These are phyloP conservation scores for Schrankia costaestrigalis DNA, from an alignment of 2,888 invertebrate species.

Conservation along the genomic window DNA sequence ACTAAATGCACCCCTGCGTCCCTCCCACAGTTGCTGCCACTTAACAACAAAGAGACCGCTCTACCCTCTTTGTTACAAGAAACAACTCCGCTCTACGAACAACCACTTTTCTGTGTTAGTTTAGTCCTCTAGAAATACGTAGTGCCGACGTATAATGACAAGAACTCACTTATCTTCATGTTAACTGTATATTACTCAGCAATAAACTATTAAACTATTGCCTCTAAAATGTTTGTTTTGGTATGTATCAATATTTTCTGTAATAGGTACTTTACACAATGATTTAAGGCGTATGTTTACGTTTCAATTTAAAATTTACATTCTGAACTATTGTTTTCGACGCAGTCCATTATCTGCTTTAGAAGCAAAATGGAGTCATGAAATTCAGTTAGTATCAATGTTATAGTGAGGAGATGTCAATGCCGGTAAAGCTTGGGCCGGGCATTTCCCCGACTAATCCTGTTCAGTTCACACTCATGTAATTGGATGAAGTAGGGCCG, in stretches of 20 bases:
- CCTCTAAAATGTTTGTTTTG: too few relatives aligned
- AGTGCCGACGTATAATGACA: constrained; percentile 37
- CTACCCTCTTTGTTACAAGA: constrained; percentile 77
- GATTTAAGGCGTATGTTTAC: too few relatives aligned
- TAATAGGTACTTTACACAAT: too few relatives aligned
- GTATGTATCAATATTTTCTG: too few relatives aligned
- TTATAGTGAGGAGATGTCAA: constrained; percentile 33
- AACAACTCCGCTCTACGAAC: constrained; percentile 63
- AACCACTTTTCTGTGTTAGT: constrained; percentile 65
- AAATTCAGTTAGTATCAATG: constrained; percentile 43
- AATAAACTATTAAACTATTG: too few relatives aligned
- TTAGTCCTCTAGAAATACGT: constrained; percentile 53
- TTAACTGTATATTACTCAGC: too few relatives aligned
- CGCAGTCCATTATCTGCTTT: too few relatives aligned
- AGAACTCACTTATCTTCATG: constrained; percentile 43
- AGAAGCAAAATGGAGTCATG: constrained; percentile 13
- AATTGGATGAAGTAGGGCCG: constrained; percentile 74
- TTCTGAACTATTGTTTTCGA: too few relatives aligned
- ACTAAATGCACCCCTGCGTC: constrained; percentile 66
- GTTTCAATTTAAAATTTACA: too few relatives aligned
- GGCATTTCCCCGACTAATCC: constrained; percentile 59
- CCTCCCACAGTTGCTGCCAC: constrained; percentile 58
- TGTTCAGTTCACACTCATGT: constrained; percentile 71
- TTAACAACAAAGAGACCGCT: constrained; percentile 78
- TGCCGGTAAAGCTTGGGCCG: constrained; percentile 39